A percentile compares a stretch with the other conserved stretches of the same genome.
These are phyloP conservation scores for Reinhardtius hippoglossoides DNA, from an alignment of 2,113 vertebrate genomes.

Conservation along the genomic window DNA sequence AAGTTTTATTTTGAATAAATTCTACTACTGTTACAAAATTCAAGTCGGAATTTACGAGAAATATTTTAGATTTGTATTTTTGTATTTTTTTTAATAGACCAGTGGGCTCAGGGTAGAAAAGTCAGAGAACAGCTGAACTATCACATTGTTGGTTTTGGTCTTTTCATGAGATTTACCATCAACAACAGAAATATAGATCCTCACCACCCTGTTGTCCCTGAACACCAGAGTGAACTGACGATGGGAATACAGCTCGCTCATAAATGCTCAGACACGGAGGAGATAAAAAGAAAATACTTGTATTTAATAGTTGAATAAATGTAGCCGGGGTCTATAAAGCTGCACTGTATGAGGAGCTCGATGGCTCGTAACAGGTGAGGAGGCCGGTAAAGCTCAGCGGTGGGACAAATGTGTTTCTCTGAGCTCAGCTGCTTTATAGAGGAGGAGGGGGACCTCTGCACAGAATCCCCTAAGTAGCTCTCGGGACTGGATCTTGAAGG, in stretches of 20 bases:
- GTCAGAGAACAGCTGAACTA: too few species aligned
- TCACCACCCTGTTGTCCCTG: neutral
- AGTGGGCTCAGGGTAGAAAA: too few species aligned
- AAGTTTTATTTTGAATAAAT: too few species aligned
- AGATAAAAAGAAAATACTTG: slow-evolving; percentile 9
- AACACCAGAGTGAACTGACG: neutral
- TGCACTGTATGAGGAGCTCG: neutral
- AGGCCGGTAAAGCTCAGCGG: slow-evolving; percentile 48
- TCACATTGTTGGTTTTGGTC: too few species aligned
- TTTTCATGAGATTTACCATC: too few species aligned
- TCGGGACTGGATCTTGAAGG: slow-evolving; percentile 53
- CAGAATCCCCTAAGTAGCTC: slow-evolving; percentile 61
- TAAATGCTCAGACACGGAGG: neutral
- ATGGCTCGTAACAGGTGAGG: slow-evolving; percentile 17
- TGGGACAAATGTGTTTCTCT: slow-evolving; percentile 66
- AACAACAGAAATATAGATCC: neutral
- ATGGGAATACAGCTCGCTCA: neutral
- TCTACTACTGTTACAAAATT: too few species aligned
- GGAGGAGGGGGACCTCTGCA: neutral
- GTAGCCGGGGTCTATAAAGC: slow-evolving; percentile 14
- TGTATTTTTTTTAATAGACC: too few species aligned
- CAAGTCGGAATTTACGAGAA: too few species aligned
- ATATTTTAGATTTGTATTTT: too few species aligned
- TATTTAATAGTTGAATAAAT: slow-evolving; percentile 6
- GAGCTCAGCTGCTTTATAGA: slow-evolving; percentile 59